These are phyloP conservation scores for Acanthaster planci DNA, from an alignment of 35 echinoderm and acorn worm species.

Conservation along the genomic window DNA sequence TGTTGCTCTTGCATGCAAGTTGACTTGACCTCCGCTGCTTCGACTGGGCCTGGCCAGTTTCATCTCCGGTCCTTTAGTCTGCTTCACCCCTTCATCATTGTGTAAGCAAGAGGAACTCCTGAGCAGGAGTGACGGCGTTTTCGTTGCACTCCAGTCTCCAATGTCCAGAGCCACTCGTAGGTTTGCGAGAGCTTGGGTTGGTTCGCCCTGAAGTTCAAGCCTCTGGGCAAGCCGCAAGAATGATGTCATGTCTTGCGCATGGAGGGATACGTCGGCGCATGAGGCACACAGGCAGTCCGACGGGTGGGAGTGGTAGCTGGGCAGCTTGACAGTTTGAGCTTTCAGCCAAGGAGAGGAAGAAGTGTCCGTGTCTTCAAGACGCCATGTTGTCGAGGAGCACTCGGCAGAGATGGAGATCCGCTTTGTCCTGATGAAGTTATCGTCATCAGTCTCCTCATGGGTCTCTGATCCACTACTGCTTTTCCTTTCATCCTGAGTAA, in stretches of 20 bases:
- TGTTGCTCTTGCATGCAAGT: not conserved
- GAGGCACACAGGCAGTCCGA: constrained; percentile 34
- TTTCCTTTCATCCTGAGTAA: not conserved
- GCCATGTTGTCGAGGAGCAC: not conserved
- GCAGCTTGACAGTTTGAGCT: constrained; percentile 36
- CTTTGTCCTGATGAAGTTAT: constrained; percentile 51
- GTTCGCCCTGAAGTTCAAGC: constrained; percentile 7
- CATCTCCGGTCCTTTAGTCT: not conserved
- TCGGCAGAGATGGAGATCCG: constrained; percentile 24
- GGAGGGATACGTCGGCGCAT: constrained; percentile 40
- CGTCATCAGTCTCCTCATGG: constrained; percentile 21
- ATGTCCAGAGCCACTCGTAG: not conserved
- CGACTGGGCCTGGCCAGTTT: too few species aligned
- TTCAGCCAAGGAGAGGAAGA: constrained; percentile 22
- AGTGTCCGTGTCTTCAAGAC: not conserved
- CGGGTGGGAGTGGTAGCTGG: constrained; percentile 30
- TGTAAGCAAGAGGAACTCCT: not conserved
- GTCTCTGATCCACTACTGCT: not conserved
- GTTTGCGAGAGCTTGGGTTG: not conserved
- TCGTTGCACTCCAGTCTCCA: not conserved
- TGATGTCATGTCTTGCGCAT: constrained; percentile 7
- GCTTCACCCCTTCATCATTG: not conserved
- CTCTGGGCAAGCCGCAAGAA: constrained; percentile 11
- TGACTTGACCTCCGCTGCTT: not conserved
- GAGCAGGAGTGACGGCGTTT: not conserved